Evolutionary conservation across 2,113 vertebrate species (phyloP).

Genomic region (Sminthopsis crassicaudata): DNA sequence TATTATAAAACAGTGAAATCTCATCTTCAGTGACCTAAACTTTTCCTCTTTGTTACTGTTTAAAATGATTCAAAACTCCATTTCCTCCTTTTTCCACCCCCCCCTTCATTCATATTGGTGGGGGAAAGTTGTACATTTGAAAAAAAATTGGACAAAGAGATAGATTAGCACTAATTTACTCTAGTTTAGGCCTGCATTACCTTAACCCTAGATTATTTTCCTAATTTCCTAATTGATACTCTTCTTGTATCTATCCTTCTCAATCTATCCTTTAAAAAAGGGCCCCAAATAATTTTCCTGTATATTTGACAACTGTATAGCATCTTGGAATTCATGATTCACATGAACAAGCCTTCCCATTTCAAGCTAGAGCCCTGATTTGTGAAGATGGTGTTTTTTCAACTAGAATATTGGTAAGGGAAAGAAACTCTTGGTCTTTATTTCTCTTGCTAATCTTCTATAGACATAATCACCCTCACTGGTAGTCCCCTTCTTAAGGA

Average conservation of each 20-base stretch:
- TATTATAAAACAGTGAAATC: neutral
- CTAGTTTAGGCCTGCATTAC: neutral
- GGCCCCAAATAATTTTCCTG: neutral
- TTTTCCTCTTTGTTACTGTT: neutral
- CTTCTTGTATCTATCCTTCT: neutral
- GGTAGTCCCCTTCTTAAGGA: neutral
- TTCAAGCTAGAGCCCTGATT: neutral
- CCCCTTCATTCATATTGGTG: neutral
- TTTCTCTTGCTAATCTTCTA: neutral
- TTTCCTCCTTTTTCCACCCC: neutral
- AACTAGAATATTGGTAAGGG: neutral
- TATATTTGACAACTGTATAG: neutral
- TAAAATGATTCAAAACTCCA: neutral
- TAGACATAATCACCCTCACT: neutral
- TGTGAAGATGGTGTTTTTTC: neutral
- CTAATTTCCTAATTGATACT: neutral
- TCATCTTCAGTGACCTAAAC: neutral
- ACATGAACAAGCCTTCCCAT: neutral
- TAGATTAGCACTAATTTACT: neutral
- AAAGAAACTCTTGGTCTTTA: neutral
- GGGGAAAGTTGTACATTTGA: neutral
- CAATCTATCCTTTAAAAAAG: neutral
- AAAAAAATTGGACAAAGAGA: neutral
- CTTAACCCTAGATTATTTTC: neutral
- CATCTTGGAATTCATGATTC: neutral